Percentiles rank a stretch among this genome's conserved stretches.
Evolutionary conservation across 37 sponge, comb jelly and placozoan genomes (phyloP).

Genomic region (Hexactinellida sp.): DNA sequence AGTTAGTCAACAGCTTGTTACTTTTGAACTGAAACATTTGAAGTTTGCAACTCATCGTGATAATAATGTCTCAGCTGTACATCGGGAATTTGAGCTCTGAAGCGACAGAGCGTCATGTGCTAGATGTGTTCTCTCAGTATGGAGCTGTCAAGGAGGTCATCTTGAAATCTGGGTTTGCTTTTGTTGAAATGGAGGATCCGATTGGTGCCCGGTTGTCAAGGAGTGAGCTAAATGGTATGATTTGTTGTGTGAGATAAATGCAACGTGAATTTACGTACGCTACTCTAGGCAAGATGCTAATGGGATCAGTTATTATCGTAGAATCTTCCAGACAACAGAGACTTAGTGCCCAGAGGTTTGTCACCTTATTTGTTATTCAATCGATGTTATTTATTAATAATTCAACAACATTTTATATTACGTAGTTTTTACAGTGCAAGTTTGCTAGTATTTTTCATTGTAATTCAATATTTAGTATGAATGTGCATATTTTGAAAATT

Average conservation of each 20-base stretch:
- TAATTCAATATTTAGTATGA: background rate
- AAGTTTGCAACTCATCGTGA: background rate
- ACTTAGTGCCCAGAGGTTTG: background rate
- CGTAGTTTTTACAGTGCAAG: no score
- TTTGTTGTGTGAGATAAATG: background rate
- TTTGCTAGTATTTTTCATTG: no score
- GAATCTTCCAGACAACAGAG: slow-evolving; percentile 5
- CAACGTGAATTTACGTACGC: background rate
- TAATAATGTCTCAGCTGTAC: slow-evolving; percentile 69
- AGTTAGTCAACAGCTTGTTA: background rate
- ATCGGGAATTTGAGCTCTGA: slow-evolving; percentile 73
- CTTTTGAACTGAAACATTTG: background rate
- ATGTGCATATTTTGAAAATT: background rate
- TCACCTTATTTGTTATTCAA: background rate
- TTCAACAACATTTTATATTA: no score
- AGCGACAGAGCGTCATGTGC: slow-evolving; percentile 56
- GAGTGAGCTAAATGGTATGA: slow-evolving; percentile 62
- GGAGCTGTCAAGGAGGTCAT: slow-evolving; percentile 55
- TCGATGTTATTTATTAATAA: no score
- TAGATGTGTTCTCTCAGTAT: slow-evolving; percentile 50
- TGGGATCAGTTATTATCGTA: background rate
- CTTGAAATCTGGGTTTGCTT: slow-evolving; percentile 83
- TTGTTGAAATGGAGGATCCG: slow-evolving; percentile 58
- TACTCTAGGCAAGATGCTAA: background rate
- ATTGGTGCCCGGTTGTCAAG: slow-evolving; percentile 40